Conservation (phyloP, 2,888 invertebrate species). For the Argyra leucocephala region DNA sequence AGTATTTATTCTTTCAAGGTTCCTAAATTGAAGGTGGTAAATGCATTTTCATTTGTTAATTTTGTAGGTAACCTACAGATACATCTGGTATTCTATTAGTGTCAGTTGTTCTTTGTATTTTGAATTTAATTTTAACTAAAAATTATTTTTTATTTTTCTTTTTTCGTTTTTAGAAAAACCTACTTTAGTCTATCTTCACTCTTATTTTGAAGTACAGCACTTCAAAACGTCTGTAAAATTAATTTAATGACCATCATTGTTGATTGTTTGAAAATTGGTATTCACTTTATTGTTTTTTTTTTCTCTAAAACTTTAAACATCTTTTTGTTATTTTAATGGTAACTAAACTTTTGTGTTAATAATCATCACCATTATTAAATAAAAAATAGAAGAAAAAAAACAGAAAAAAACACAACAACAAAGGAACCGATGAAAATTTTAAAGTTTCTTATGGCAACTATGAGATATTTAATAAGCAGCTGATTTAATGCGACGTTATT, state of each 20-base stretch:
- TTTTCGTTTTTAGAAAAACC: background rate
- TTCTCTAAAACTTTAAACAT: background rate
- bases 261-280: background rate
- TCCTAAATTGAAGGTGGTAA: background rate
- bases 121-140: background rate
- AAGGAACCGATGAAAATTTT: too few relatives aligned
- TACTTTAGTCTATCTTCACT: background rate
- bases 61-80: background rate
- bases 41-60: background rate
- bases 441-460: too few relatives aligned
- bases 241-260: background rate
- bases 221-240: background rate
- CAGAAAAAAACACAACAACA: too few relatives aligned
- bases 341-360: background rate
- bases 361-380: background rate
- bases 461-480: too few relatives aligned
- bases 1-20: conserved; percentile 1
- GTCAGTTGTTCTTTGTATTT: background rate
- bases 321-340: background rate
- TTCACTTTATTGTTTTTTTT: background rate
- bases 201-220: background rate
- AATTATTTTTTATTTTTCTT: background rate
- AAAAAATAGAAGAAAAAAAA: background rate
- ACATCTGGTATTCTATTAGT: background rate
- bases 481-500: too few relatives aligned